Evolutionary conservation across 2,888 invertebrate genomes (phyloP), one percentile per base, ranked within the genome.

Genomic region (Cephonodes hylas): DNA sequence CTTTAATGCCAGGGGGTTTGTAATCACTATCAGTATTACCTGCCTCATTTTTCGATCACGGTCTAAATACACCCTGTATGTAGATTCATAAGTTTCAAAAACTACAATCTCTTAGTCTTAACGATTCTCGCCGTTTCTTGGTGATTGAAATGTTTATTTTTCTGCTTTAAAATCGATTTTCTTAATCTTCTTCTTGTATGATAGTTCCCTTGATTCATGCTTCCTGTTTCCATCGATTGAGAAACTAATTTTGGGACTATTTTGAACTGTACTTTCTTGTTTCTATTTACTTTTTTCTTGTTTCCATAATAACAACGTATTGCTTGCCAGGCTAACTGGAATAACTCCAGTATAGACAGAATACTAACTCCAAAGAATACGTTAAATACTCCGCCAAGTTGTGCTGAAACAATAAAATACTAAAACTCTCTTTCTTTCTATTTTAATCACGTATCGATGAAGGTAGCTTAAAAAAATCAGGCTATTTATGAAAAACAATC

Each of bases 291-390:
- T 18, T 0, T 15, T 18, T 3, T 53, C 4, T 10, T 53, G n/a
- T 23, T 46, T 20, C 38, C 18, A 13, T 4, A 15, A n/a, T n/a
- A n/a, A n/a, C n/a, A n/a, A 23, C 7, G 25, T n/a, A 67, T 20
- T 53, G 61, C 63, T 7, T 69, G 65, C 44, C 64, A 68, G 1
- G 61, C 42, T 1, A 85, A 63, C 2, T 84, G 76, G 0, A 74
- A 5, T 1, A 89, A 34, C 48, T 86, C 88, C 1, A 89, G 58
- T 0, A 86, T 13, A 0, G 88, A 86, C 0, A 92, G 75, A 13
- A 91, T 69, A 62, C 89, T 91, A 71, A 87, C 86, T 8, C 92
- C 91, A 60, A 90, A 88, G 69, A 88, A 89, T 6, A 88, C 77
- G 69, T 79, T 85, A 71, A 91, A 86, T 1, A 86, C 80, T 3